Evolutionary conservation across 2,113 vertebrate genomes (phyloP), one percentile per base, ranked within the genome.

Genomic region (Psilopsiagon aurifrons): DNA sequence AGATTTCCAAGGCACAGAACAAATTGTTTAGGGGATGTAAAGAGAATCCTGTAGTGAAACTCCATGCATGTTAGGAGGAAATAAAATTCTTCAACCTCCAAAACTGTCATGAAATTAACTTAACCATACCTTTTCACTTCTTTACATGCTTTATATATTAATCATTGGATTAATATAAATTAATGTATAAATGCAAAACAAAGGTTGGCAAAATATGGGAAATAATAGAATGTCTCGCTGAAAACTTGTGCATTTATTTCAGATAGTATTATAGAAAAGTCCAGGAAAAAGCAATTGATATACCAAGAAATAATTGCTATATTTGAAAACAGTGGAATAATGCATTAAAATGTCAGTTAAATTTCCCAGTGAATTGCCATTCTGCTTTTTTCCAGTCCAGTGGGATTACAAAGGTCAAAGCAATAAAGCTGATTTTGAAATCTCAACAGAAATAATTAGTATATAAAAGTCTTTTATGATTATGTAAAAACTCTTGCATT

Each of bases 301-400:
- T 44, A 73, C 33, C n/a, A 52, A 70, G 33, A 92, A 89, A 79
- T 84, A 82, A 84, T 73, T 60, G 23, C 49, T 89, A 0, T 79
- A 57, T 94, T 89, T 89, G 80, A 87, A 82, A 92, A 79, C 57
- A 92, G 52, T 71, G 95, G 95, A 95, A 97, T 96, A 95, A 92
- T n/a, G 8, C n/a, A 91, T 95, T 95, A 95, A 87, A 89, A 79
- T 82, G 81, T 82, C 94, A 82, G 55, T 94, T 91, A 92, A 15
- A 37, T 82, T 95, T 95, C 69, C 69, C 55, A 81, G 7, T 64
- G 83, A 92, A 46, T 68, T 86, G 35, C 52, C 43, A 43, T 78
- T 86, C 35, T 67, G 2, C 33, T 82, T 60, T 60, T 91, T 89
- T 82, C 35, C 78, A 57, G 24, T 84, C 91, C 66, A 82, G 57